Evolutionary conservation across 1,140 invertebrate genomes (phyloP).

Genomic region (Gyrodactylus bullatarudis): DNA sequence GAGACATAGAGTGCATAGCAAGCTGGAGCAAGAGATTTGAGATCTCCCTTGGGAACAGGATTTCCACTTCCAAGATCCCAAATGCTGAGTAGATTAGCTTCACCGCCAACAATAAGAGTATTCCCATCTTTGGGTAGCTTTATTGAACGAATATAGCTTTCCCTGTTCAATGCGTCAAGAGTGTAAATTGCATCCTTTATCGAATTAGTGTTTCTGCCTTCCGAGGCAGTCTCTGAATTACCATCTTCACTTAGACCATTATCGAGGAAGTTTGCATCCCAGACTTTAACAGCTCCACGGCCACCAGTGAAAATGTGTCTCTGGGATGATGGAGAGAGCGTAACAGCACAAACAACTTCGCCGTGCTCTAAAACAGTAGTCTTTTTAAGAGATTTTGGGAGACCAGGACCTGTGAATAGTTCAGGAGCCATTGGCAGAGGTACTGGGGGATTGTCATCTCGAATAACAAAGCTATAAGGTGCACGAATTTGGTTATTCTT

Average conservation of each 20-base stretch:
- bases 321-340: conserved; percentile 49
- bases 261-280: conserved; percentile 14
- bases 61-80: conserved; percentile 52
- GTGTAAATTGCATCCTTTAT: not conserved
- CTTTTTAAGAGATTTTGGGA: conserved; percentile 53
- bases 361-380: conserved; percentile 66
- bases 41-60: conserved; percentile 43
- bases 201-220: not conserved
- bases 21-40: conserved; percentile 74
- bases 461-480: conserved; percentile 4
- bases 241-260: not conserved
- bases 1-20: conserved; percentile 86
- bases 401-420: conserved; percentile 34
- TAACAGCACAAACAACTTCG: conserved; percentile 59
- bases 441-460: not conserved
- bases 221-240: conserved; percentile 3
- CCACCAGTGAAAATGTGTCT: conserved; percentile 92
- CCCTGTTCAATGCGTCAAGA: conserved; percentile 26
- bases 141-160: conserved; percentile 83
- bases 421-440: conserved; percentile 3
- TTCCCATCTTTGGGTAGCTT: conserved; percentile 68
- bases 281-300: conserved; percentile 75
- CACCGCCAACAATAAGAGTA: conserved; percentile 75
- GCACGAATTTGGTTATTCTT: not conserved
- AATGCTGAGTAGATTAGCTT: conserved; percentile 69